These are phyloP conservation scores for Andrena minutula DNA, from an alignment of 2,888 invertebrate species.

Conservation along the genomic window DNA sequence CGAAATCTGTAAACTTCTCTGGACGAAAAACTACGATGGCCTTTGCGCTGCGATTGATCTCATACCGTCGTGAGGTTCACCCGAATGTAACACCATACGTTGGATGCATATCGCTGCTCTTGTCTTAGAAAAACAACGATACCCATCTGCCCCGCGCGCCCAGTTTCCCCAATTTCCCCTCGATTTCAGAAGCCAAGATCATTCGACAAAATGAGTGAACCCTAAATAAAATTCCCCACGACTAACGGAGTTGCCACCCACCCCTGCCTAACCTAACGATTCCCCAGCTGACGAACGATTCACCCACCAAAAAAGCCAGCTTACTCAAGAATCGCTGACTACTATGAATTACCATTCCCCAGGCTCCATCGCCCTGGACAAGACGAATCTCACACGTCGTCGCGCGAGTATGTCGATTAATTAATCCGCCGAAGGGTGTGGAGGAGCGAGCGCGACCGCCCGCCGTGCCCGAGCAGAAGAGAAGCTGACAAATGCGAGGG, in stretches of 20 bases:
- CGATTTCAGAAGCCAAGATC: too few species aligned
- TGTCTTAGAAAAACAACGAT: too few species aligned
- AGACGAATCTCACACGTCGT: slow-evolving; percentile 30
- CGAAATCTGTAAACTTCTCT: too few species aligned
- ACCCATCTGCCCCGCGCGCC: too few species aligned
- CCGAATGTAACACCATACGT: too few species aligned
- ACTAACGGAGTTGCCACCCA: background rate
- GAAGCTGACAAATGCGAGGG: slow-evolving; percentile 33
- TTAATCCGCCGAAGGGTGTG: slow-evolving; percentile 28
- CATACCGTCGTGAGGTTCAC: too few species aligned
- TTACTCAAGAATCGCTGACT: background rate
- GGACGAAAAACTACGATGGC: too few species aligned
- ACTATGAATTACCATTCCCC: background rate
- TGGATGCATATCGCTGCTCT: too few species aligned
- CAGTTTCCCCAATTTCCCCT: too few species aligned
- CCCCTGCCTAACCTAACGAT: background rate
- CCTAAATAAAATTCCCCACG: too few species aligned
- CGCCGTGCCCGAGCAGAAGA: background rate
- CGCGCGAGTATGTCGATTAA: slow-evolving; percentile 27
- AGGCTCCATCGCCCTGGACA: background rate
- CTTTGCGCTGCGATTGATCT: too few species aligned
- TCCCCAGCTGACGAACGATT: background rate
- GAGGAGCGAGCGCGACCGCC: background rate
- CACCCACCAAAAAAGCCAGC: background rate
- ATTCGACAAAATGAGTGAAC: too few species aligned